Evolutionary conservation across 2,797 vertebrate species (phyloP).

Genomic region (Luscinia luscinia): DNA sequence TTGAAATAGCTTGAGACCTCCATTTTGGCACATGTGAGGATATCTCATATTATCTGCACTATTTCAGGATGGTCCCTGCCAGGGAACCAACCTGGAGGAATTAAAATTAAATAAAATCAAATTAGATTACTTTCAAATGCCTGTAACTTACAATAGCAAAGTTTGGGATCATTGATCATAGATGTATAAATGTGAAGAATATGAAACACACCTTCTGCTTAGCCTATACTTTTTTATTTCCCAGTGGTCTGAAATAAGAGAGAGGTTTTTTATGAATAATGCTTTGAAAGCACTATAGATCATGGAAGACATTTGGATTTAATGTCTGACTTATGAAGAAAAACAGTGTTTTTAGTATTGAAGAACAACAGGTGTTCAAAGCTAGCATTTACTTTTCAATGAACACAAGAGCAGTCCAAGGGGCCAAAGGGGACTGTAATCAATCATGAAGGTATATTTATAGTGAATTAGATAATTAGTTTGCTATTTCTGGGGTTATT

Average conservation of each 20-base stretch:
- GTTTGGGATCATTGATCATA: neutral
- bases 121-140: neutral
- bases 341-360: neutral
- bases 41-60: neutral
- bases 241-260: neutral
- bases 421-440: neutral
- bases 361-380: neutral
- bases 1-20: neutral
- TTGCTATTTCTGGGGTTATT: neutral
- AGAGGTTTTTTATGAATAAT: neutral
- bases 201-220: neutral
- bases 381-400: neutral
- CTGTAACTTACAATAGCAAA: neutral
- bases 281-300: neutral
- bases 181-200: neutral
- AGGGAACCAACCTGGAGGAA: neutral
- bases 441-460: neutral
- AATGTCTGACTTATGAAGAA: neutral
- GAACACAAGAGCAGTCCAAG: neutral
- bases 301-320: neutral
- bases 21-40: neutral
- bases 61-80: neutral
- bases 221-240: neutral
- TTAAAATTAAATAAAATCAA: neutral
- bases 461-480: neutral